A percentile compares a stretch with the other conserved stretches of the same genome.
Conservation (phyloP, 2,113 vertebrate genomes). For the Rhizomys pruinosus region DNA sequence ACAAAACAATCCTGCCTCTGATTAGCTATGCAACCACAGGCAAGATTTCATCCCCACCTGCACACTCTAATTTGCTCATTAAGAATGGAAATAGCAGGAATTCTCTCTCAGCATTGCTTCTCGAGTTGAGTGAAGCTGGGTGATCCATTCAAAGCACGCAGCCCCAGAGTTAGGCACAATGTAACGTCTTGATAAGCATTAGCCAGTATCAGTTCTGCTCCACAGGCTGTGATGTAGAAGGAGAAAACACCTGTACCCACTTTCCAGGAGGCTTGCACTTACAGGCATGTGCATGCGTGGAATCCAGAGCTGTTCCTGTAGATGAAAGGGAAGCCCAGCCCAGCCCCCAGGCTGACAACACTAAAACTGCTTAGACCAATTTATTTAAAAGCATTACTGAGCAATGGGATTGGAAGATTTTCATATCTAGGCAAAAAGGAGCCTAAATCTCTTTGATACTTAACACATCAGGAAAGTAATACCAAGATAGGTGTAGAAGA, state of each 20-base stretch:
- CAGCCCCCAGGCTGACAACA: neutral
- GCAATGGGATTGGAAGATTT: neutral
- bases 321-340: neutral
- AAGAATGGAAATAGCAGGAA: neutral
- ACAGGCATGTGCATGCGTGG: neutral
- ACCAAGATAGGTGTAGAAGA: neutral
- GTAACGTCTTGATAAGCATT: neutral
- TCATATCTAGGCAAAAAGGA: conserved; percentile 3
- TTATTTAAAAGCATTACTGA: neutral
- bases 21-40: neutral
- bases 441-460: conserved; percentile 21
- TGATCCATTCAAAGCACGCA: neutral
- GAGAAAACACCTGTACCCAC: neutral
- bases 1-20: neutral
- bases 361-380: neutral
- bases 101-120: neutral
- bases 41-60: neutral
- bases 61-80: neutral
- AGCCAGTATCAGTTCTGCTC: neutral
- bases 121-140: neutral
- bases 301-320: neutral
- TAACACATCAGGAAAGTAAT: conserved; percentile 18
- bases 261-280: neutral
- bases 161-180: neutral
- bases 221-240: neutral